Base-by-base conservation (phyloP, 2,888 invertebrate genomes). In the Suillia variegata region DNA sequence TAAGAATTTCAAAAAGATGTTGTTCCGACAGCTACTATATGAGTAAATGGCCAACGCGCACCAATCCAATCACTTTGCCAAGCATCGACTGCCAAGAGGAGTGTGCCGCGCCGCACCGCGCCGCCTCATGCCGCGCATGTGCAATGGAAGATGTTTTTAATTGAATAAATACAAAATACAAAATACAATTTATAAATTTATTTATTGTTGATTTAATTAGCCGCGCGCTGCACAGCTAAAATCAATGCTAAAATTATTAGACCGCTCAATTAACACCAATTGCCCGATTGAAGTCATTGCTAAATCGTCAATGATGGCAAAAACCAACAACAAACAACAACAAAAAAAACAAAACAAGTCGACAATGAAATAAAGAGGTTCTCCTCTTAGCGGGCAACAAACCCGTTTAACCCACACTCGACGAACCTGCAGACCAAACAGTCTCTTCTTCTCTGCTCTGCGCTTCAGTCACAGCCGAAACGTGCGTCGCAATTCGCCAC, bases 191-290 rank as follows among this genome's bases (percentile, higher is more conserved):
- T n/a, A n/a, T n/a, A n/a, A n/a, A n/a, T n/a, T n/a, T n/a, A n/a
- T n/a, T n/a, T n/a, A n/a, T n/a, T n/a, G n/a, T n/a, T n/a, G n/a
- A n/a, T n/a, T n/a, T n/a, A n/a, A n/a, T n/a, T n/a, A n/a, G n/a
- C n/a, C n/a, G n/a, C n/a, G n/a, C n/a, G n/a, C n/a, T n/a, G n/a
- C n/a, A 52, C 59, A 18, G 45, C 18, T 12, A 6, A 5, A 61
- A 76, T 76, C 71, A 77, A 74, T 77, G 76, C 70, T 75, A 67
- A 70, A 74, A 64, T 74, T 76, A 75, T 70, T 74, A 76, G 78
- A 70, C 76, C 76, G 73, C 69, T 68, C 58, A 66, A 22, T 20
- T 24, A 58, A 61, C 59, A 59, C 34, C 56, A 47, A 58, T 24
- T 20, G 34, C 38, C 51, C 56, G 56, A 54, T 48, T 38, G 51